A percentile compares a stretch with the other conserved stretches of the same genome.
phyloP scores from a whole-genome alignment of 2,888 invertebrate species.

The Yponomeuta plumbellus region DNA sequence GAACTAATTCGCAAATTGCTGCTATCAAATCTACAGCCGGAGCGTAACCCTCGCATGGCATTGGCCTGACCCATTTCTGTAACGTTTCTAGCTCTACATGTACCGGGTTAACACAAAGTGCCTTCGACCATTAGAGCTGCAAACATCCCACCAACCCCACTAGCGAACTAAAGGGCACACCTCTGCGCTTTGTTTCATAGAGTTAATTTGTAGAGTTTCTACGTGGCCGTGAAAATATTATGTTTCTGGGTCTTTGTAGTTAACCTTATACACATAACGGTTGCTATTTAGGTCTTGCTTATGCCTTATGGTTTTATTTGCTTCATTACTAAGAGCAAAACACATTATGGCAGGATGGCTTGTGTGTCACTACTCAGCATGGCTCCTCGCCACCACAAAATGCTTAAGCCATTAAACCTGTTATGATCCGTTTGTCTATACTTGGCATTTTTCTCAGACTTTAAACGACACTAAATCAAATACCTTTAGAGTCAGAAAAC shows the following conservation, averaged over 20 bases:
- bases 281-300: too few species aligned
- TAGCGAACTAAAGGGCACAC: conserved; percentile 36
- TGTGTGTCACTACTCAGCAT: too few species aligned
- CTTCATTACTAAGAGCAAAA: too few species aligned
- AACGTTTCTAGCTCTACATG: conserved; percentile 11
- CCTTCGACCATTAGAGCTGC: conserved; percentile 39
- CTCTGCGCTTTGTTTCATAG: conserved; percentile 29
- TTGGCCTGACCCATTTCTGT: conserved; percentile 56
- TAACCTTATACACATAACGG: too few species aligned
- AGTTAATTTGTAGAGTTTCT: conserved; percentile 26
- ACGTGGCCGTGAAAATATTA: neutral
- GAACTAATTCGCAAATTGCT: conserved; percentile 7
- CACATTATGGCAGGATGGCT: too few species aligned
- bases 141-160: conserved; percentile 37
- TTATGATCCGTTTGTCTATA: too few species aligned
- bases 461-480: too few species aligned
- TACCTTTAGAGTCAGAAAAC: too few species aligned
- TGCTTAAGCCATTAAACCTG: too few species aligned
- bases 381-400: too few species aligned
- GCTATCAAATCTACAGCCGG: neutral
- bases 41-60: conserved; percentile 43
- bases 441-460: too few species aligned
- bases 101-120: neutral
- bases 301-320: too few species aligned
- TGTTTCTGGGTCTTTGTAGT: conserved; percentile 17